Percentiles rank a stretch among this genome's conserved stretches.
Conservation (phyloP, 2,113 vertebrate genomes). For the Ranitomeya variabilis region DNA sequence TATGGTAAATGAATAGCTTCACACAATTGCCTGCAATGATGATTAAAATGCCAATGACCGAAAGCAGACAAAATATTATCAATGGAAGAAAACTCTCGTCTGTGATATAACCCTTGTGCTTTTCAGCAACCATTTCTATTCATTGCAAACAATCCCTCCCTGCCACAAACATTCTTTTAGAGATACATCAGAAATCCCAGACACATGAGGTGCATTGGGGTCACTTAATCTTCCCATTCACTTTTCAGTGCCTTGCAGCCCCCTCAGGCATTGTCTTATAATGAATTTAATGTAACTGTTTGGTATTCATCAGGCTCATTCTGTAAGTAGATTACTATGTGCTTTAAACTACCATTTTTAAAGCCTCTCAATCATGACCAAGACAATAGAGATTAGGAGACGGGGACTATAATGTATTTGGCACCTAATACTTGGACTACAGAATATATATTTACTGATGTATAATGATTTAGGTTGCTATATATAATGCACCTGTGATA, state of each 20-base stretch:
- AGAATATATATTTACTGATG: not conserved
- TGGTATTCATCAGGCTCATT: slow-evolving; percentile 52
- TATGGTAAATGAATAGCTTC: slow-evolving; percentile 46
- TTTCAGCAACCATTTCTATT: slow-evolving; percentile 45
- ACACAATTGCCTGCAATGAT: slow-evolving; percentile 23
- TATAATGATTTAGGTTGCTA: too few relatives aligned
- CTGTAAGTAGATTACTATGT: slow-evolving; percentile 53
- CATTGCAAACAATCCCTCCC: slow-evolving; percentile 51
- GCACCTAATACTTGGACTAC: slow-evolving; percentile 19
- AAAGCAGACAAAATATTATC: slow-evolving; percentile 12
- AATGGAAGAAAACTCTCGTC: slow-evolving; percentile 35
- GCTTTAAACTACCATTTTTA: slow-evolving; percentile 51
- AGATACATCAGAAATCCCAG: slow-evolving; percentile 45
- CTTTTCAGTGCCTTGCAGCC: slow-evolving; percentile 17
- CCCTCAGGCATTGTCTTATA: slow-evolving; percentile 26
- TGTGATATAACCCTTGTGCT: slow-evolving; percentile 14
- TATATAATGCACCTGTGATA: too few relatives aligned
- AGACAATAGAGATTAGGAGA: slow-evolving; percentile 37
- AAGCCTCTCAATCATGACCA: slow-evolving; percentile 50
- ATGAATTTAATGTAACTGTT: slow-evolving; percentile 32
- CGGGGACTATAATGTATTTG: not conserved
- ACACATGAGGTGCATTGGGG: slow-evolving; percentile 36
- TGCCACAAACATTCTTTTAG: slow-evolving; percentile 50
- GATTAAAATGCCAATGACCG: slow-evolving; percentile 44
- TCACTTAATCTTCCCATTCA: slow-evolving; percentile 56